These are phyloP conservation scores for Caenorhabditis sulstoni DNA, from an alignment of 2,888 invertebrate species.

Conservation along the genomic window DNA sequence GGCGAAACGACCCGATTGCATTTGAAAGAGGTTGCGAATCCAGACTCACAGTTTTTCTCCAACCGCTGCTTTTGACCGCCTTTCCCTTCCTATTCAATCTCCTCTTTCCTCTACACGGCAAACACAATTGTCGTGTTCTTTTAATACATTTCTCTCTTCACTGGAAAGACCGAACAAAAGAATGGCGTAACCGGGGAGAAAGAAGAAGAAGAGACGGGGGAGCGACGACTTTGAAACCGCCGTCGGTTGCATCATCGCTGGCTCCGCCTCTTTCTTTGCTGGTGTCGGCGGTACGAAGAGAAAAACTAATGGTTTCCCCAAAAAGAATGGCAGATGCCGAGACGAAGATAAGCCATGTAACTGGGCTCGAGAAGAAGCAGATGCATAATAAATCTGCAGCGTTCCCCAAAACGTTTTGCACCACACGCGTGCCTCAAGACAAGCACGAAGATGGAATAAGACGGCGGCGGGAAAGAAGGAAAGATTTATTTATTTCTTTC, in stretches of 20 bases:
- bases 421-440: neutral
- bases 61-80: neutral
- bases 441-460: conserved; percentile 4
- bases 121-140: neutral
- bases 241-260: neutral
- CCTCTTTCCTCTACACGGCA: neutral
- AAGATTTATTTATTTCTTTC: conserved; percentile 30
- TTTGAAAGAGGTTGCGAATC: neutral
- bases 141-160: neutral
- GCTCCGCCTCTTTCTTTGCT: neutral
- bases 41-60: neutral
- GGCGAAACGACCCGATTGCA: neutral
- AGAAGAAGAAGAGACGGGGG: neutral
- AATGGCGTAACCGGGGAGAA: conserved; percentile 5
- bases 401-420: conserved; percentile 21
- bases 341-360: conserved; percentile 10
- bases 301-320: conserved; percentile 16
- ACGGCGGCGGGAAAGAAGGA: neutral
- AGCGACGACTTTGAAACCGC: neutral
- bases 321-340: neutral
- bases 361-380: neutral
- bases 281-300: conserved; percentile 1
- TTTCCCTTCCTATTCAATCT: conserved; percentile 2
- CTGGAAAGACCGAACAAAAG: conserved; percentile 19
- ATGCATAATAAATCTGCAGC: conserved; percentile 42